Percentiles rank a stretch among this genome's conserved stretches.
These are phyloP conservation scores for Stercorarius parasiticus DNA, from an alignment of 2,113 vertebrate species.

Conservation along the genomic window DNA sequence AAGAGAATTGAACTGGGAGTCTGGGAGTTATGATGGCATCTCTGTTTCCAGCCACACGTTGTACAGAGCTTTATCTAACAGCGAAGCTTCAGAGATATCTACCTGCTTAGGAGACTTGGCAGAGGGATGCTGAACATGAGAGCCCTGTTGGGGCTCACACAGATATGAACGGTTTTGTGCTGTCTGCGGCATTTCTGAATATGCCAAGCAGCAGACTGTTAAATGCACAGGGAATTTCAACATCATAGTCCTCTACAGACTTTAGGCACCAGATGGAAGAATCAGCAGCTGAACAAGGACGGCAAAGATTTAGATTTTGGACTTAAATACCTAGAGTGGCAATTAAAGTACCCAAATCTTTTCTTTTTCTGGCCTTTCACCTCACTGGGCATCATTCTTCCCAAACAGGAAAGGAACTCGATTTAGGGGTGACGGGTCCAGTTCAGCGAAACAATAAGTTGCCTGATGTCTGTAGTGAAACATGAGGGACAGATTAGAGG, in stretches of 20 bases:
- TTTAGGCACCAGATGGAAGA: neutral
- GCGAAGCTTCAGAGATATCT: rapidly evolving
- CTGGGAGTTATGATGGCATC: neutral
- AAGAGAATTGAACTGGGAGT: neutral
- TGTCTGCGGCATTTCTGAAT: neutral
- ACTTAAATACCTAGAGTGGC: neutral
- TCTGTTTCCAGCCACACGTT: neutral
- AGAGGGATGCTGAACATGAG: neutral
- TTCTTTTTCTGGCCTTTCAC: neutral
- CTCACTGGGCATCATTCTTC: neutral
- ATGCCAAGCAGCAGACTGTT: neutral
- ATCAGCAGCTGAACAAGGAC: neutral
- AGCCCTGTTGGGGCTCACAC: neutral
- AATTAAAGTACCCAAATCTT: neutral
- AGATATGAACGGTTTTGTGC: neutral
- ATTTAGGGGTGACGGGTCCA: neutral
- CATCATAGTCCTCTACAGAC: neutral
- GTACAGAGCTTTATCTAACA: neutral
- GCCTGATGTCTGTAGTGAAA: neutral
- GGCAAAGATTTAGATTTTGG: neutral
- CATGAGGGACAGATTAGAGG: neutral
- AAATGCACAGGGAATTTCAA: neutral
- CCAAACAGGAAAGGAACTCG: neutral
- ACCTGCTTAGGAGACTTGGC: neutral
- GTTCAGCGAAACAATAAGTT: neutral